Conservation (phyloP, 2,797 vertebrate genomes). For the Aulostomus chinensis region DNA sequence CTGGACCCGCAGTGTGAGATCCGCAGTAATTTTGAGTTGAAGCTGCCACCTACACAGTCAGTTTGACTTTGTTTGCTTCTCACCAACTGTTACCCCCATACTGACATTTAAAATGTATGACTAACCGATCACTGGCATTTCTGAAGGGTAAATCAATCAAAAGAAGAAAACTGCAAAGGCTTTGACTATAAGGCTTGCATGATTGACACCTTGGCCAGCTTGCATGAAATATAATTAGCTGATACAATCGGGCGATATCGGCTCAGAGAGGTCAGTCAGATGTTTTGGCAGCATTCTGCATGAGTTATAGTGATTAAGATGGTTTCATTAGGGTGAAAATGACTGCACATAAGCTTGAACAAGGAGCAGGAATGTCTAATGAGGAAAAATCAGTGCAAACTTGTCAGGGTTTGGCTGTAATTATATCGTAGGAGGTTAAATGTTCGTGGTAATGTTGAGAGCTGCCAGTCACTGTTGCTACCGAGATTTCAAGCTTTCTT, state of each 20-base stretch:
- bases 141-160: slow-evolving; percentile 50
- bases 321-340: slow-evolving; percentile 3
- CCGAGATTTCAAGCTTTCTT: too few relatives aligned
- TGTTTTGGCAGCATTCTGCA: not conserved
- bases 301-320: slow-evolving; percentile 1
- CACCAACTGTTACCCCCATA: slow-evolving; percentile 29
- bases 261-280: slow-evolving; percentile 8
- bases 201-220: slow-evolving; percentile 35
- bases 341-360: not conserved
- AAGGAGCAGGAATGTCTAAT: slow-evolving; percentile 2
- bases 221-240: slow-evolving; percentile 28
- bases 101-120: slow-evolving; percentile 55
- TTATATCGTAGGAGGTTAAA: slow-evolving; percentile 12
- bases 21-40: slow-evolving; percentile 8
- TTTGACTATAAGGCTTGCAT: not conserved
- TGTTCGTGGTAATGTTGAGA: slow-evolving; percentile 8
- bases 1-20: slow-evolving; percentile 18
- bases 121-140: slow-evolving; percentile 48
- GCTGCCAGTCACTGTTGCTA: too few relatives aligned
- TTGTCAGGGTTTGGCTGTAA: slow-evolving; percentile 22
- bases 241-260: slow-evolving; percentile 17
- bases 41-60: slow-evolving; percentile 20
- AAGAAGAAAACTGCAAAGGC: slow-evolving; percentile 19
- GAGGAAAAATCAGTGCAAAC: slow-evolving; percentile 24
- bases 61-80: slow-evolving; percentile 28